Evolutionary conservation across 2,113 vertebrate species (phyloP).

Genomic region (Psephotus haematonotus): DNA sequence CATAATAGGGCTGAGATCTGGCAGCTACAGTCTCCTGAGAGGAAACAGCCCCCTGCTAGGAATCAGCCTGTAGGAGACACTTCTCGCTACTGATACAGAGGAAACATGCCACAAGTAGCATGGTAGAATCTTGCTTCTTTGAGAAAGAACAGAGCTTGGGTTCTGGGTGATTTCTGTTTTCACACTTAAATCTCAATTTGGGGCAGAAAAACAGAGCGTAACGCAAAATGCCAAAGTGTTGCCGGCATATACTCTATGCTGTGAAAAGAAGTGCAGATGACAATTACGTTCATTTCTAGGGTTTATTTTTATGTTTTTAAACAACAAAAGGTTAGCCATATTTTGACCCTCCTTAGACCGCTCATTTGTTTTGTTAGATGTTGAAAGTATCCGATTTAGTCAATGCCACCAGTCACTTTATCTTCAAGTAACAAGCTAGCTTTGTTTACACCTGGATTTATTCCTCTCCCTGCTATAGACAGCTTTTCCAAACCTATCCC

Average conservation of each 20-base stretch:
- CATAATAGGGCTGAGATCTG: background rate
- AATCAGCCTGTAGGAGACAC: background rate
- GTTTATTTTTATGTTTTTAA: background rate
- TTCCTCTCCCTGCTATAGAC: background rate
- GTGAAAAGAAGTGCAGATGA: background rate
- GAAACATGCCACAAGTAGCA: accelerated
- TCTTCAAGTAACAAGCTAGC: background rate
- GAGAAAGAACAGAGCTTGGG: background rate
- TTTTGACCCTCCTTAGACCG: background rate
- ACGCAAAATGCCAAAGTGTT: background rate
- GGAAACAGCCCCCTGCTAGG: background rate
- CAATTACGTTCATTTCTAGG: background rate
- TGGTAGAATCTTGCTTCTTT: background rate
- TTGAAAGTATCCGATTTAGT: background rate
- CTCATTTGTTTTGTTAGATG: background rate
- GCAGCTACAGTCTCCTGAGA: background rate
- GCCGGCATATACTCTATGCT: background rate
- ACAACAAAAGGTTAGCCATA: background rate
- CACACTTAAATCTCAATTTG: background rate
- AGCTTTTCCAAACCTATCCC: background rate
- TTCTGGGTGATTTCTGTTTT: background rate
- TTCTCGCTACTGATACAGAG: background rate
- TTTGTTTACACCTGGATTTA: background rate
- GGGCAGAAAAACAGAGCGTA: background rate
- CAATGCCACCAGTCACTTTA: background rate